Conservation (phyloP, 2,797 vertebrate species). For the Helarctos malayanus region DNA sequence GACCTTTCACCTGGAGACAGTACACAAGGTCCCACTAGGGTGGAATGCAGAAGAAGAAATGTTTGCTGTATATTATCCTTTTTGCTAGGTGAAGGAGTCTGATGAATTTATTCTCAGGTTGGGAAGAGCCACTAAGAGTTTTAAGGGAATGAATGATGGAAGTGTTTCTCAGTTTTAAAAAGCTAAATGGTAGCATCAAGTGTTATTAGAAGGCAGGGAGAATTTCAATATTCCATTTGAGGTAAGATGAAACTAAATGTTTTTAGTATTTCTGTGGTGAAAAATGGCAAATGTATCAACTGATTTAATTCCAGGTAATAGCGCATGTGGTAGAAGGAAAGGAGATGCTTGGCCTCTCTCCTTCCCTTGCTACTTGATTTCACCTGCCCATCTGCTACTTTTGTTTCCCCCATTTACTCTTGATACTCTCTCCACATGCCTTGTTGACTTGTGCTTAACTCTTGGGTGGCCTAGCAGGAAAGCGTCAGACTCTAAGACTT, state of each 20-base stretch:
- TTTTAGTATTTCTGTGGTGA: not conserved
- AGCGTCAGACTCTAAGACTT: not conserved
- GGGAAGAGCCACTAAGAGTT: not conserved
- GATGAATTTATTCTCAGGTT: not conserved
- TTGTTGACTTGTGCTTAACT: not conserved
- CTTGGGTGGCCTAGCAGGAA: not conserved
- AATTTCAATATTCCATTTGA: not conserved
- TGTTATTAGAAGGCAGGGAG: not conserved
- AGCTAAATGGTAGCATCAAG: not conserved
- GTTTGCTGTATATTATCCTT: not conserved
- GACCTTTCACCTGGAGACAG: not conserved
- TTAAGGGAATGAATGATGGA: not conserved
- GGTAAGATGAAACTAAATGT: not conserved
- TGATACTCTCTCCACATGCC: not conserved
- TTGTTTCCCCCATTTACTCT: not conserved
- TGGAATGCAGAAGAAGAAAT: not conserved
- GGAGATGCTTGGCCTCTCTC: not conserved
- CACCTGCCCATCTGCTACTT: not conserved
- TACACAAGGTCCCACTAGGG: not conserved
- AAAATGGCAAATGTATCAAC: not conserved
- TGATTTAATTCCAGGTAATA: not conserved
- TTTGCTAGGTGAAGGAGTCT: slow-evolving; percentile 16
- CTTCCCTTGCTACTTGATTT: not conserved
- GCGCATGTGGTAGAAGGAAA: not conserved
- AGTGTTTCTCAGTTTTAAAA: not conserved